Evolutionary conservation across 2,113 vertebrate genomes (phyloP).

Genomic region (Notothenia rossii): DNA sequence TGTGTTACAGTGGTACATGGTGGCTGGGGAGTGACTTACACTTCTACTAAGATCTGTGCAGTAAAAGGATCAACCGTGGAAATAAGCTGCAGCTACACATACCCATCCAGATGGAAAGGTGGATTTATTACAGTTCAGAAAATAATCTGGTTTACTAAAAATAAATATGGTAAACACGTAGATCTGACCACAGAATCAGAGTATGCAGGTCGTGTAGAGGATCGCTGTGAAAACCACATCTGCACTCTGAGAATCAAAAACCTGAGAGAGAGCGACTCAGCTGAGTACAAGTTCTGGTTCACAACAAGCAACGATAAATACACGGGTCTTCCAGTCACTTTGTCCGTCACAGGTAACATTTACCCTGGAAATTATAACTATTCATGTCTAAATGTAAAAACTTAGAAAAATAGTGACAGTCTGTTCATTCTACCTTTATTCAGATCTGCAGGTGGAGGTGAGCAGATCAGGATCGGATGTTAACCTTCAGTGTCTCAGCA

Average conservation of each 20-base stretch:
- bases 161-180: accelerated
- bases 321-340: background rate
- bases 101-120: background rate
- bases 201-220: background rate
- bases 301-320: background rate
- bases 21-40: too few relatives aligned
- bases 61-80: background rate
- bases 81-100: background rate
- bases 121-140: accelerated
- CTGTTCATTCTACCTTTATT: too few relatives aligned
- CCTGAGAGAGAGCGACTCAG: conserved; percentile 14
- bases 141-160: background rate
- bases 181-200: background rate
- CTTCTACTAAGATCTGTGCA: too few relatives aligned
- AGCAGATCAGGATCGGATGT: too few relatives aligned
- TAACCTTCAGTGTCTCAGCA: background rate
- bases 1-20: too few relatives aligned
- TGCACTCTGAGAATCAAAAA: conserved; percentile 9
- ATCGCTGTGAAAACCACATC: accelerated
- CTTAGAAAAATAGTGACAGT: too few relatives aligned
- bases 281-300: conserved; percentile 31
- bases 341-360: conserved; percentile 35
- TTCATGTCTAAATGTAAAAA: too few relatives aligned
- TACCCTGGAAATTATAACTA: background rate
- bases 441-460: too few relatives aligned